Evolutionary conservation across 2,888 invertebrate genomes (phyloP).

Genomic region (Cecidostiba fungosa): DNA sequence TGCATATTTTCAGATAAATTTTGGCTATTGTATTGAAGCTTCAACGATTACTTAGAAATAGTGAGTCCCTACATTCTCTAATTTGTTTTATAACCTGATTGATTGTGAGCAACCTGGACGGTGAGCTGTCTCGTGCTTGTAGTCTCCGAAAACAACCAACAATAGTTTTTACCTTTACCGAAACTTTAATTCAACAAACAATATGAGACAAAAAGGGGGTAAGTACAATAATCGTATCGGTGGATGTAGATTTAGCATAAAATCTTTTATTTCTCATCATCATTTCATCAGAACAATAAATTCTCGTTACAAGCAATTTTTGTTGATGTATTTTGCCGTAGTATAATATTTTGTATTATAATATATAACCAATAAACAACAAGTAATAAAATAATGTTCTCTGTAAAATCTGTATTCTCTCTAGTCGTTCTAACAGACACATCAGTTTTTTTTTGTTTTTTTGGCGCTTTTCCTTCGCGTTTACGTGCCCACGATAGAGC

Average conservation of each 20-base stretch:
- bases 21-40: too few species aligned
- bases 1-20: too few species aligned
- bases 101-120: too few species aligned
- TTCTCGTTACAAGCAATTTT: conserved; percentile 59
- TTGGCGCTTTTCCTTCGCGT: conserved; percentile 39
- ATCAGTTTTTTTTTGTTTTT: conserved; percentile 46
- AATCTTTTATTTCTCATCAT: conserved; percentile 59
- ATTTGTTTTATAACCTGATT: too few species aligned
- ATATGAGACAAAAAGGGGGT: background rate
- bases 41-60: too few species aligned
- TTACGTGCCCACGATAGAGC: background rate
- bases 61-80: too few species aligned
- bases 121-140: too few species aligned
- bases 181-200: background rate
- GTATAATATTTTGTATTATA: conserved; percentile 50
- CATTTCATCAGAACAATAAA: conserved; percentile 60
- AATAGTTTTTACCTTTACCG: too few species aligned
- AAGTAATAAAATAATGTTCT: conserved; percentile 64
- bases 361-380: conserved; percentile 61
- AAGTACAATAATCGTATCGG: background rate
- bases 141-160: too few species aligned
- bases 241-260: conserved; percentile 47
- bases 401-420: conserved; percentile 62
- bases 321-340: conserved; percentile 45
- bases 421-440: conserved; percentile 54